phyloP scores from a whole-genome alignment of 2,888 invertebrate genomes.

The Lingula anatina region DNA sequence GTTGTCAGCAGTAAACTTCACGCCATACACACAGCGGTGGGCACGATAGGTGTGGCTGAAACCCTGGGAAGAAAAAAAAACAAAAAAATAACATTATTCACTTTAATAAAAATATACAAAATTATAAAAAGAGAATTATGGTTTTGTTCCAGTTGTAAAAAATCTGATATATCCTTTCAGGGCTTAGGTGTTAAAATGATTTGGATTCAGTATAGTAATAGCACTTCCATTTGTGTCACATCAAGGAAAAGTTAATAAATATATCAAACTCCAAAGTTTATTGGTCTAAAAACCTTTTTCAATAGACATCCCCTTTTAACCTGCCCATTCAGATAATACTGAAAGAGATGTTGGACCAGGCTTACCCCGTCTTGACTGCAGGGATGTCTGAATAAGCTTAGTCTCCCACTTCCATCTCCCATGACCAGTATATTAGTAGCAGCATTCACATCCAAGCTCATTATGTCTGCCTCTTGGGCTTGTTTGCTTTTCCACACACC shows the following conservation, averaged over 20 bases:
- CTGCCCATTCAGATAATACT: no score
- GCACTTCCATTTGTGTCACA: no score
- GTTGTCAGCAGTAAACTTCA: slow-evolving; percentile 25
- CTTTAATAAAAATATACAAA: not conserved
- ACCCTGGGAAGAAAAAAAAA: slow-evolving; percentile 16
- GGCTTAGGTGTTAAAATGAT: no score
- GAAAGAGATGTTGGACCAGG: no score
- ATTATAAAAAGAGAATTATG: not conserved
- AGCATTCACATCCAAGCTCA: slow-evolving; percentile 22
- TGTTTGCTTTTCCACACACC: slow-evolving; percentile 35
- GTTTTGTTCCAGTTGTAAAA: not conserved
- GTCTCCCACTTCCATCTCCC: slow-evolving; percentile 32
- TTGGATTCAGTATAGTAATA: no score
- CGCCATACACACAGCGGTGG: slow-evolving; percentile 22
- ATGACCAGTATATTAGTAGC: slow-evolving; percentile 25
- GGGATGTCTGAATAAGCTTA: slow-evolving; percentile 38
- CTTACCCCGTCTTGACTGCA: slow-evolving; percentile 33
- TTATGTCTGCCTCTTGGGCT: slow-evolving; percentile 22
- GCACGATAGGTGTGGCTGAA: slow-evolving; percentile 33
- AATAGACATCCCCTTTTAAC: no score
- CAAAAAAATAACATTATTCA: not conserved
- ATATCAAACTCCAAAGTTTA: no score
- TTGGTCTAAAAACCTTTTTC: no score
- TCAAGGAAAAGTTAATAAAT: no score
- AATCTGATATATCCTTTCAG: no score